Percentiles rank a stretch among this genome's conserved stretches.
Evolutionary conservation across 2,888 invertebrate species (phyloP).

Genomic region (Drymonia ruficornis): DNA sequence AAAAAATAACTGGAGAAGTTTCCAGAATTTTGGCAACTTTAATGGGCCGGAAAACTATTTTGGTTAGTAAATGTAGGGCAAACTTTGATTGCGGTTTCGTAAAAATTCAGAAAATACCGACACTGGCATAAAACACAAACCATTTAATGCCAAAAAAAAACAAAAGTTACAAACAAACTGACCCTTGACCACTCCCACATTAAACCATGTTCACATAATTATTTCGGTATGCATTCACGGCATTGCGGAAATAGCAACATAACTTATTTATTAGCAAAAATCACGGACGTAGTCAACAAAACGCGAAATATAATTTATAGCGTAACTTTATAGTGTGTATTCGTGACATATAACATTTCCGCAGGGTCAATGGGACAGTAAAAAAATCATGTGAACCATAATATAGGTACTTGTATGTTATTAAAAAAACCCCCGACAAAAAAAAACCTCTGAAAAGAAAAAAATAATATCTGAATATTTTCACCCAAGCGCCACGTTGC

Average conservation of each 20-base stretch:
- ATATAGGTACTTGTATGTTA: too few relatives aligned
- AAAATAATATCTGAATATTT: too few relatives aligned
- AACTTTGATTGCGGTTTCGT: slow-evolving; percentile 15
- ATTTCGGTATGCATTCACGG: slow-evolving; percentile 32
- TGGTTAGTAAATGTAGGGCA: slow-evolving; percentile 23
- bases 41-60: slow-evolving; percentile 26
- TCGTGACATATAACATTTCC: background rate
- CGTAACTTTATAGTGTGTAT: background rate
- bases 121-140: background rate
- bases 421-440: too few relatives aligned
- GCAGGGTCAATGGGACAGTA: background rate
- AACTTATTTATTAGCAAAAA: slow-evolving; percentile 22
- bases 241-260: slow-evolving; percentile 12
- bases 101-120: slow-evolving; percentile 10
- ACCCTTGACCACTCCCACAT: slow-evolving; percentile 11
- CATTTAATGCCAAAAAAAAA: too few relatives aligned
- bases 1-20: slow-evolving; percentile 10
- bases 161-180: background rate
- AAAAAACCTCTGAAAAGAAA: too few relatives aligned
- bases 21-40: slow-evolving; percentile 24
- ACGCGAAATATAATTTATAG: background rate
- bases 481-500: too few relatives aligned
- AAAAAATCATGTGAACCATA: too few relatives aligned
- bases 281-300: slow-evolving; percentile 19
- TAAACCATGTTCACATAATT: slow-evolving; percentile 27